Base-by-base conservation (phyloP, 2,888 invertebrate species). In the Desoria tigrina region DNA sequence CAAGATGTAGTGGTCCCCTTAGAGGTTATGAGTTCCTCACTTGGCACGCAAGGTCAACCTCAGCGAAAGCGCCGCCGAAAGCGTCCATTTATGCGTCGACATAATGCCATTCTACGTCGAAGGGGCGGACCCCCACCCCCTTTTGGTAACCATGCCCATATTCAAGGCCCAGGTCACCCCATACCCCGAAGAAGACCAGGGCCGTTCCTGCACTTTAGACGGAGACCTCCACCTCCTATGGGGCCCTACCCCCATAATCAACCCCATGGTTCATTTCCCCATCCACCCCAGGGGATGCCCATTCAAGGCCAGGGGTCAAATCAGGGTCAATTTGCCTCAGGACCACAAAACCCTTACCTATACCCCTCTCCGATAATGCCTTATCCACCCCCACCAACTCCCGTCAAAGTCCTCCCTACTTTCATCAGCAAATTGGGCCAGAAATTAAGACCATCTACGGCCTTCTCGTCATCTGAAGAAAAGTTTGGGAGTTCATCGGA, bases 121-220 rank as follows among this genome's bases (percentile, higher is more conserved):
- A 42, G 63, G 27, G 67, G 67, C 21, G 63, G 63, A 50, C 67
- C 63, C 7, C 63, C 63, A 27, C 27, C 23, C 16, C 49, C 42
- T 18, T 26, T 28, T 39, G 50, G 61, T 24, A 4, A 61, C 54
- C 45, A 39, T 23, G 56, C 60, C n/a, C 53, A 45, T 49, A n/a
- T n/a, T n/a, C n/a, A n/a, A n/a, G n/a, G n/a, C n/a, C 53, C 60
- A 18, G 49, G 49, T 16, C 45, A 42, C 28, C 1, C 55, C 45
- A 6, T 51, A 9, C 51, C 32, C 6, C 55, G 23, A 7, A 16
- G 28, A 23, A 57, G 42, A 42, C 56, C 42, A 3, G 37, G 26
- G 39, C 56, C 56, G 6, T 57, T 42, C n/a, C 18, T 28, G 18
- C 27, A 26, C 28, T 42, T 57, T n/a, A 53, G 49, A 16, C 21